These are phyloP conservation scores for Hypolimnas misippus DNA, from an alignment of 2,888 invertebrate species.

Conservation along the genomic window DNA sequence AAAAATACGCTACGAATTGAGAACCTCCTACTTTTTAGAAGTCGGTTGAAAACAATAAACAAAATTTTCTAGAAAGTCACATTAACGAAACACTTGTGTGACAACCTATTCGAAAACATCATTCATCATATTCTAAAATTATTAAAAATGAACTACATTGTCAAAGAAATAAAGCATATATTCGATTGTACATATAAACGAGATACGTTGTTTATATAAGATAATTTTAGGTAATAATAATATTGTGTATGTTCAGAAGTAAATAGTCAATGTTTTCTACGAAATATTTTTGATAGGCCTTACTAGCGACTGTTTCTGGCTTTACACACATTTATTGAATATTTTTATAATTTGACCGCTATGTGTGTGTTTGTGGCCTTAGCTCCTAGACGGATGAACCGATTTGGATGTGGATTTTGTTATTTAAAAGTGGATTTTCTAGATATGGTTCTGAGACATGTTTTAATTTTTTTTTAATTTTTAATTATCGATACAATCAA, in stretches of 20 bases:
- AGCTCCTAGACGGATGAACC: too few species aligned
- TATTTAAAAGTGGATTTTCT: too few species aligned
- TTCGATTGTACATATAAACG: neutral
- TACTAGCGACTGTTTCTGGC: too few species aligned
- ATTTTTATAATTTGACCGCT: too few species aligned
- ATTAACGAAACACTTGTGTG: neutral
- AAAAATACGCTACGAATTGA: neutral
- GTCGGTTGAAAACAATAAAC: neutral
- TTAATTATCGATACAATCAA: too few species aligned
- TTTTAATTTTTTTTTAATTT: too few species aligned
- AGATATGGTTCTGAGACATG: too few species aligned
- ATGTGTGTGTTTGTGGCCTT: too few species aligned
- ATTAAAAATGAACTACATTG: neutral
- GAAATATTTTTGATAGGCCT: too few species aligned
- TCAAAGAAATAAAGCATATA: neutral
- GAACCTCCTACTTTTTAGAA: neutral
- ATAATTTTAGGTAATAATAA: conserved; percentile 6
- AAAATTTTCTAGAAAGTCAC: neutral
- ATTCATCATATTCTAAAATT: neutral
- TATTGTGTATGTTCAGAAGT: neutral
- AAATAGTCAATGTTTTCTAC: neutral
- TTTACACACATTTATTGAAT: neutral
- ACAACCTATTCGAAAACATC: neutral
- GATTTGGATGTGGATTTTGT: too few species aligned
- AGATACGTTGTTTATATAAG: neutral